Base-by-base conservation (phyloP, 2,113 vertebrate genomes). In the Morone saxatilis region DNA sequence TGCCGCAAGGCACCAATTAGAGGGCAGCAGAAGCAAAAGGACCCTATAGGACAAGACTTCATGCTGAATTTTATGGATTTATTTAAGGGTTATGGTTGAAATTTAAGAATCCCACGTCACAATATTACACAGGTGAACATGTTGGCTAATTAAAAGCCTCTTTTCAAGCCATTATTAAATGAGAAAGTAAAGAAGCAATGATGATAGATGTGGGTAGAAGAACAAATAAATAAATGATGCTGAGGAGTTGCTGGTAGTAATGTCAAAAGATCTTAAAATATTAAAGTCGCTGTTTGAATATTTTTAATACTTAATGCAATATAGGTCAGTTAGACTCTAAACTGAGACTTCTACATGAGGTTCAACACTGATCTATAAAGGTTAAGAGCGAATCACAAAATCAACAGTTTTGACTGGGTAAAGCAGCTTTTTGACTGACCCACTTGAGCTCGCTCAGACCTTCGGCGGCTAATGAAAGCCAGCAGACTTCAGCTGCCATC, bases 351-450 rank as follows among this genome's bases (percentile, higher is more conserved):
- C 5, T 45, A 40, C 31, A 1, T 20, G 54, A 20, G 3, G 5
- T 20, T 16, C 17, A 12, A 76, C 41, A 53, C 40, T 19, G 6
- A 77, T 63, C 61, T 47, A 36, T 48, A 17, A 31, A 41, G 40
- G 66, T 80, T 57, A 71, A 76, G 17, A 6, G 4, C 0, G 3
- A 74, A 38, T 61, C 47, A 43, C 53, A 63, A 51, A 77, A 75
- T 57, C 61, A 16, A 31, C 22, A 20, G 48, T 65, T 70, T n/a
- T 25, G 69, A 86, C n/a, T 82, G 63, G 47, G 71, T 65, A 62
- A 81, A 85, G 81, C 83, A 45, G 84, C 73, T 90, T 91, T 83
- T 53, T 54, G 68, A 72, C 13, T 71, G 86, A 86, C 80, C 86
- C n/a, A 82, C 17, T 77, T 76, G 76, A 76, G 76, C 57, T 66